phyloP scores from a whole-genome alignment of 2,888 invertebrate species.

The Papilio gigon region DNA sequence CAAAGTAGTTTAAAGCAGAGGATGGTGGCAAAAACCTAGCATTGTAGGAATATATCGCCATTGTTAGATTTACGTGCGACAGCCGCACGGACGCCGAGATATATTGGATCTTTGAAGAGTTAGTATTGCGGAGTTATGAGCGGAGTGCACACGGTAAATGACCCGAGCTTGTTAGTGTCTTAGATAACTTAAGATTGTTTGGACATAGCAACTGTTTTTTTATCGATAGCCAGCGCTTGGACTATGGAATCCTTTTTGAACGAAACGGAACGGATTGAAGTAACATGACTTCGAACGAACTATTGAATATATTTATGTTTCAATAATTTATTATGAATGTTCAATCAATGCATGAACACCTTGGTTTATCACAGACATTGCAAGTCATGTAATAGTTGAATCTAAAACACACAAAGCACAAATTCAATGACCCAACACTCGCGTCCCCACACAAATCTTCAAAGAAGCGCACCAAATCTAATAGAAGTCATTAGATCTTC shows the following conservation, averaged over 20 bases:
- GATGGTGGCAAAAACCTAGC: constrained; percentile 64
- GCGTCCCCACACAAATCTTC: not conserved
- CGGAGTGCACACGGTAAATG: constrained; percentile 3
- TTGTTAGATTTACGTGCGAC: constrained; percentile 46
- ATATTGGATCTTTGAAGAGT: constrained; percentile 39
- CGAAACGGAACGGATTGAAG: no score
- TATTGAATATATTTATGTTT: no score
- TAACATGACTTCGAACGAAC: no score
- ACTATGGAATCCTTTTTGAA: no score
- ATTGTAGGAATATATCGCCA: constrained; percentile 47
- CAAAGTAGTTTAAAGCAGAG: constrained; percentile 60
- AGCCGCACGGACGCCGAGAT: constrained; percentile 39
- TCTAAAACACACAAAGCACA: not conserved
- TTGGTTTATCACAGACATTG: not conserved
- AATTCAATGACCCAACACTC: constrained; percentile 9
- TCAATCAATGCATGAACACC: not conserved
- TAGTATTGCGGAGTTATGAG: constrained; percentile 27
- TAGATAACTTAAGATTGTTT: not conserved
- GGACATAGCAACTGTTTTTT: not conserved
- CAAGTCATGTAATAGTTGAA: not conserved
- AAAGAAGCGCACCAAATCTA: constrained; percentile 31
- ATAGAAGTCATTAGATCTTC: constrained; percentile 39
- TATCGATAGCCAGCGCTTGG: not conserved
- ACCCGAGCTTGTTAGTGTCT: constrained; percentile 17
- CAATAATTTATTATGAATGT: no score